phyloP scores from a whole-genome alignment of 2,797 vertebrate species.

The Botia kubotai region DNA sequence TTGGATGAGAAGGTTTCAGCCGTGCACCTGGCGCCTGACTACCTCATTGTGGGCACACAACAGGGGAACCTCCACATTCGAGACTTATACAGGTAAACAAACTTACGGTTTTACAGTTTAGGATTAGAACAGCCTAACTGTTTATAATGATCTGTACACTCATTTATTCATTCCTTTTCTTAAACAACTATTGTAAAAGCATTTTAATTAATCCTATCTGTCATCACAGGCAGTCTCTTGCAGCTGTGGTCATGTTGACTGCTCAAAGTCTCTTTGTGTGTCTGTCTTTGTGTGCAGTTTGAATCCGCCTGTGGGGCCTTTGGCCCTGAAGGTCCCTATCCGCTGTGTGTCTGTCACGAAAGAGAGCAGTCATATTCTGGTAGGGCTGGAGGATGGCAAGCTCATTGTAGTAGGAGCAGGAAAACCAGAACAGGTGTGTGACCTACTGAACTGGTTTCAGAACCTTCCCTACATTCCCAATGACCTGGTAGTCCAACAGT shows the following conservation, averaged over 20 bases:
- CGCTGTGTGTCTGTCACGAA: slow-evolving; percentile 92
- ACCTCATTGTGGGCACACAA: slow-evolving; percentile 87
- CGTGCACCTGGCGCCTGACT: slow-evolving; percentile 85
- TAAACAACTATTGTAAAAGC: not conserved
- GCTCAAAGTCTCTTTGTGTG: slow-evolving; percentile 13
- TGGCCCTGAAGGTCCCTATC: slow-evolving; percentile 90
- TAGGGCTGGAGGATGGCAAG: slow-evolving; percentile 93
- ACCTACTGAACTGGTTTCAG: not conserved
- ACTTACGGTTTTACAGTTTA: not conserved
- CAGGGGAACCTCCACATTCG: slow-evolving; percentile 88
- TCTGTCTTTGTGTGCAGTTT: slow-evolving; percentile 74
- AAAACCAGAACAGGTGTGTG: slow-evolving; percentile 90
- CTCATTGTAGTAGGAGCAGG: slow-evolving; percentile 95
- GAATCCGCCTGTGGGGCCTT: slow-evolving; percentile 70
- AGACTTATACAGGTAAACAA: slow-evolving; percentile 81
- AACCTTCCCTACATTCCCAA: too few species aligned
- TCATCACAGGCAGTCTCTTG: slow-evolving; percentile 17
- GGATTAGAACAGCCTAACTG: not conserved
- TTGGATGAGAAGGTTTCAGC: slow-evolving; percentile 87
- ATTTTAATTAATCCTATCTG: slow-evolving; percentile 15
- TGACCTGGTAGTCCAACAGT: too few species aligned
- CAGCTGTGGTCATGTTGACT: slow-evolving; percentile 20
- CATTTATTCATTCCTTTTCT: not conserved
- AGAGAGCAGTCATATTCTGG: slow-evolving; percentile 93
- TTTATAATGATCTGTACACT: not conserved